These are phyloP conservation scores for Phrynosoma platyrhinos DNA, from an alignment of 2,113 vertebrate genomes.

Conservation along the genomic window DNA sequence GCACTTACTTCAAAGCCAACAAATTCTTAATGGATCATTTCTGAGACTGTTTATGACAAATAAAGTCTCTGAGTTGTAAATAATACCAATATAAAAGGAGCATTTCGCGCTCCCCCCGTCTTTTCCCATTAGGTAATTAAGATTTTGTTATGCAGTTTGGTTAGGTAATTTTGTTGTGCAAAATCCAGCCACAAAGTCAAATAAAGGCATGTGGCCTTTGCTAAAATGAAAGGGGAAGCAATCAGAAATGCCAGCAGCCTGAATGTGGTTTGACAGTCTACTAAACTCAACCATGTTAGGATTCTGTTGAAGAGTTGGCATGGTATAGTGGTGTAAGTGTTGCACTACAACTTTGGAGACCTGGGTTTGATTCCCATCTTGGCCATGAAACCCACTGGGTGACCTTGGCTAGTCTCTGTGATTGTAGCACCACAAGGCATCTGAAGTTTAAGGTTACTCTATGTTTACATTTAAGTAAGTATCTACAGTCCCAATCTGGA, in stretches of 20 bases:
- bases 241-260: not conserved
- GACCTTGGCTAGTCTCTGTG: too few relatives aligned
- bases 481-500: too few relatives aligned
- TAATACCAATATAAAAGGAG: not conserved
- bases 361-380: too few relatives aligned
- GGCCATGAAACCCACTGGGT: too few relatives aligned
- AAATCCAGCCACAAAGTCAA: not conserved
- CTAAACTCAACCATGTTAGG: not conserved
- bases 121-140: not conserved
- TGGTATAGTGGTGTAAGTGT: too few relatives aligned
- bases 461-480: too few relatives aligned
- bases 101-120: not conserved
- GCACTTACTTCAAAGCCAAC: not conserved
- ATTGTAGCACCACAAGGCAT: too few relatives aligned
- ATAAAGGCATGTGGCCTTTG: not conserved
- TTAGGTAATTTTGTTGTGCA: not conserved
- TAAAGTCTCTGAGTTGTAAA: not conserved
- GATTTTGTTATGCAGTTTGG: not conserved
- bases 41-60: not conserved
- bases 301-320: not conserved
- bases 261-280: not conserved
- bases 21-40: not conserved
- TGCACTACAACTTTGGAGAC: too few relatives aligned
- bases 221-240: not conserved
- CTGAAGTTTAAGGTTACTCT: too few relatives aligned